phyloP scores from a whole-genome alignment of 30 jellyfish, hydroid and myxozoan genomes.

The Catostylus mosaicus region DNA sequence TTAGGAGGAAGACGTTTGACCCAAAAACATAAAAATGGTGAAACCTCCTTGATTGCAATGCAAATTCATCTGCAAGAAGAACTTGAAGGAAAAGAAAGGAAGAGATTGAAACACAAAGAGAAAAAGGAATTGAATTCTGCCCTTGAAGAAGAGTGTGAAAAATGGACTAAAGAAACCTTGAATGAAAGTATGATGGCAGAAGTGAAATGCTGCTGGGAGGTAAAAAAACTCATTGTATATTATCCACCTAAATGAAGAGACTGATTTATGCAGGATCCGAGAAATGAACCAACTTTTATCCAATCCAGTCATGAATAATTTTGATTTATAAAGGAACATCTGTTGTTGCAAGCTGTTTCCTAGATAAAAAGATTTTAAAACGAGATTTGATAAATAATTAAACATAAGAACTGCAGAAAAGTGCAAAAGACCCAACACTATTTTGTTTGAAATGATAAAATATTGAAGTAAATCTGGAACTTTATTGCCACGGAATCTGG shows the following conservation, averaged over 20 bases:
- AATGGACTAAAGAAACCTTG: slow-evolving; percentile 74
- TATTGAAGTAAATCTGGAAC: too few species aligned
- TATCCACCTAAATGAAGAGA: not conserved
- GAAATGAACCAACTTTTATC: too few species aligned
- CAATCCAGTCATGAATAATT: too few species aligned
- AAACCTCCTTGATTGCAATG: slow-evolving; percentile 71
- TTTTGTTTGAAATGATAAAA: too few species aligned
- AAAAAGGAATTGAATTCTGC: slow-evolving; percentile 63
- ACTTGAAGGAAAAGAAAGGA: slow-evolving; percentile 65
- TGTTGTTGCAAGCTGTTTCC: not conserved
- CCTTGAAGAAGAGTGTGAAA: slow-evolving; percentile 54
- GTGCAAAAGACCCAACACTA: too few species aligned
- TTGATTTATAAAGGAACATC: too few species aligned
- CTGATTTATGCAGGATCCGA: not conserved
- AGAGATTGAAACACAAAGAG: slow-evolving; percentile 75
- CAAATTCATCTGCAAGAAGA: slow-evolving; percentile 79
- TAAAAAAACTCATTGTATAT: not conserved
- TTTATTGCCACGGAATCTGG: too few species aligned
- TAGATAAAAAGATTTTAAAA: too few species aligned
- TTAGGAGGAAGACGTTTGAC: slow-evolving; percentile 43
- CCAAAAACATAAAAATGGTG: slow-evolving; percentile 51
- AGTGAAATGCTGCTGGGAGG: slow-evolving; percentile 86
- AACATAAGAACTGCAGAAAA: too few species aligned
- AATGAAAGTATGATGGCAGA: slow-evolving; percentile 49
- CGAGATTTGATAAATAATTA: too few species aligned